Percentiles rank a stretch among this genome's conserved stretches.
Evolutionary conservation across 2,113 vertebrate species (phyloP).

Genomic region (Triplophysa rosa): DNA sequence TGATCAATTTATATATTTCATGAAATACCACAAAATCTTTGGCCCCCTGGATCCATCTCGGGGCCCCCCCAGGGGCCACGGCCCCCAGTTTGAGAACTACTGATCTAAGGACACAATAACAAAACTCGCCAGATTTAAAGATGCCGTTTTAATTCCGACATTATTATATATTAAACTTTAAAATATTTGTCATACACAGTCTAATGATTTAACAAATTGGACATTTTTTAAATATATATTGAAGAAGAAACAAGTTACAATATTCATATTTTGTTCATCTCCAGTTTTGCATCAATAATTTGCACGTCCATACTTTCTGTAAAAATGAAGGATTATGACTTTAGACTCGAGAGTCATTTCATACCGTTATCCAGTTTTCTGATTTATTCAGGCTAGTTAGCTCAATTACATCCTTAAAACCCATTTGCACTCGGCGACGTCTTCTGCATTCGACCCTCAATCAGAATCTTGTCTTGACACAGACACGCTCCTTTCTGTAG

Average conservation of each 20-base stretch:
- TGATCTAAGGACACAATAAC: no score
- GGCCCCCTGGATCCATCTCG: no score
- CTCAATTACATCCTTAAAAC: slow-evolving; percentile 1
- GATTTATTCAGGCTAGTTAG: not conserved
- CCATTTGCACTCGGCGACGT: not conserved
- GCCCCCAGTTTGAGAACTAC: no score
- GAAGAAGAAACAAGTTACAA: not conserved
- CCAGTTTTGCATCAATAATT: not conserved
- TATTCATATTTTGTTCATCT: not conserved
- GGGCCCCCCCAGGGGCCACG: no score
- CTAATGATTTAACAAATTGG: not conserved
- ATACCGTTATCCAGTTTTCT: not conserved
- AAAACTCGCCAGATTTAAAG: not conserved
- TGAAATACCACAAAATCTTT: no score
- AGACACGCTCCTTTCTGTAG: not conserved
- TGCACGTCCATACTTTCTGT: not conserved
- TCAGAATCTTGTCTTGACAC: slow-evolving; percentile 19
- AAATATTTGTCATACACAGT: not conserved
- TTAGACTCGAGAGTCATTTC: not conserved
- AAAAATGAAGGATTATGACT: not conserved
- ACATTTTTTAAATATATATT: not conserved
- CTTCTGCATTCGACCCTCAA: slow-evolving; percentile 10
- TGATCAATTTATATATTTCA: no score
- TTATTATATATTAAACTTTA: not conserved
- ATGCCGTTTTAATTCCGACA: not conserved